Percentiles rank a stretch among this genome's conserved stretches.
Evolutionary conservation across 2,888 invertebrate species (phyloP).

Genomic region (Drosophila maculinotata): DNA sequence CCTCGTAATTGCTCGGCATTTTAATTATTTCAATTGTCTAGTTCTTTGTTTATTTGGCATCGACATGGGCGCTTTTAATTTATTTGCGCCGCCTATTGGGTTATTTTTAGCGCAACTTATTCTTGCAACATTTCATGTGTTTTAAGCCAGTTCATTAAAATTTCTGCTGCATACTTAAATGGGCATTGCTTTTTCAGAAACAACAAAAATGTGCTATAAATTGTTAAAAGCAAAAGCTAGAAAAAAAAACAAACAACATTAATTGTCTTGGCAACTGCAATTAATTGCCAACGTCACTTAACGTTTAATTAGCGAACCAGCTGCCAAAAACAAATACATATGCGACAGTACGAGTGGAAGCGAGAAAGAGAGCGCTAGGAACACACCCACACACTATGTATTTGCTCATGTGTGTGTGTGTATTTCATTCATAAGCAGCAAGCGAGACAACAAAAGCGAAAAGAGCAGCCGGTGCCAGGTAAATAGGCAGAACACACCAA

Average conservation of each 20-base stretch:
- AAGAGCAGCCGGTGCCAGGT: conserved; percentile 69
- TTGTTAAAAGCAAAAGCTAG: conserved; percentile 22
- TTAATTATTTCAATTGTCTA: conserved; percentile 78
- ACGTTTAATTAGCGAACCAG: conserved; percentile 67
- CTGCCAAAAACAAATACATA: conserved; percentile 34
- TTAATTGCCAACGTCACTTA: conserved; percentile 64
- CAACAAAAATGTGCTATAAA: conserved; percentile 33
- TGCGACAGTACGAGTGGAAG: conserved; percentile 7
- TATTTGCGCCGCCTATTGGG: conserved; percentile 57
- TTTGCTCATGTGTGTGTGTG: conserved; percentile 18
- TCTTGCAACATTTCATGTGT: conserved; percentile 38
- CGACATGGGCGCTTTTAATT: conserved; percentile 55
- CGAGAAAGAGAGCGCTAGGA: conserved; percentile 19
- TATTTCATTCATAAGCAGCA: conserved; percentile 67
- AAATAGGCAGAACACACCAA: conserved; percentile 50
- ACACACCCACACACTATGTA: conserved; percentile 58
- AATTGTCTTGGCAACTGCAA: conserved; percentile 48
- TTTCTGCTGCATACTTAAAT: conserved; percentile 65
- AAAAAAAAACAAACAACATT: conserved; percentile 31
- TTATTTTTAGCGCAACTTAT: conserved; percentile 69
- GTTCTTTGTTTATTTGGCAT: conserved; percentile 66
- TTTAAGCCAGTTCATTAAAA: conserved; percentile 50
- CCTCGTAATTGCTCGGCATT: conserved; percentile 58
- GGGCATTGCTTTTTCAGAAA: conserved; percentile 48
- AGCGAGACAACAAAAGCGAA: conserved; percentile 47